Percentiles rank a stretch among this genome's conserved stretches.
These are phyloP conservation scores for Gymnocheta viridis DNA, from an alignment of 2,888 invertebrate species.

Conservation along the genomic window DNA sequence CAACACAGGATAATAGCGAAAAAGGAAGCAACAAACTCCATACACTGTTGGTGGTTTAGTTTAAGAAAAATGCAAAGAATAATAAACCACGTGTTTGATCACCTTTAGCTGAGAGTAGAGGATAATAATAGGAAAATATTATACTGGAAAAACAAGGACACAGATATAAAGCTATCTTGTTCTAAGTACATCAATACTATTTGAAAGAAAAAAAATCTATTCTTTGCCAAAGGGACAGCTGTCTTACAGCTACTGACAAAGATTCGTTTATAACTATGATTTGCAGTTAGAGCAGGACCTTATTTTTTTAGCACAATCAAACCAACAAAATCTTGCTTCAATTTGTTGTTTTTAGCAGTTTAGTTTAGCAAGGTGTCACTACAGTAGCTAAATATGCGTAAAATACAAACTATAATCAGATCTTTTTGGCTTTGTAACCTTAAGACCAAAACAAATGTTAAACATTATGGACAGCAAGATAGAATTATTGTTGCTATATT, in stretches of 20 bases:
- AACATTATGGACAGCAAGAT: not conserved
- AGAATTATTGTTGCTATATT: not conserved
- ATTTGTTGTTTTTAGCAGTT: conserved; percentile 46
- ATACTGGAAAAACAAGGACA: not conserved
- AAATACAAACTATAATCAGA: conserved; percentile 28
- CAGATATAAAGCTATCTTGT: not conserved
- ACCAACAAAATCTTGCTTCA: conserved; percentile 22
- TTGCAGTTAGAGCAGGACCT: not conserved
- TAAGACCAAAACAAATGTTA: conserved; percentile 24
- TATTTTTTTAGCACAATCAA: conserved; percentile 9
- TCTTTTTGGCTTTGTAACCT: conserved; percentile 17
- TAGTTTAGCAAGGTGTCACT: conserved; percentile 60
- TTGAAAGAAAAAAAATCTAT: not conserved
- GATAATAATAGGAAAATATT: not conserved
- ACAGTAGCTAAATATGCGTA: conserved; percentile 59
- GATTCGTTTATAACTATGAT: not conserved
- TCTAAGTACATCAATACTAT: not conserved
- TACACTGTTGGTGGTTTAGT: conserved; percentile 28
- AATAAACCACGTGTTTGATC: conserved; percentile 61
- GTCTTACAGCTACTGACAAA: conserved; percentile 6
- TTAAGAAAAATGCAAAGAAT: conserved; percentile 17
- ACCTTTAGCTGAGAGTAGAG: conserved; percentile 42
- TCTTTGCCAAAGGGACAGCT: conserved; percentile 36
- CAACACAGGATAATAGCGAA: conserved; percentile 7
- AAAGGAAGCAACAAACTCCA: conserved; percentile 13